A percentile compares a stretch with the other conserved stretches of the same genome.
Evolutionary conservation across 2,888 invertebrate species (phyloP).

Genomic region (Buathra laborator): DNA sequence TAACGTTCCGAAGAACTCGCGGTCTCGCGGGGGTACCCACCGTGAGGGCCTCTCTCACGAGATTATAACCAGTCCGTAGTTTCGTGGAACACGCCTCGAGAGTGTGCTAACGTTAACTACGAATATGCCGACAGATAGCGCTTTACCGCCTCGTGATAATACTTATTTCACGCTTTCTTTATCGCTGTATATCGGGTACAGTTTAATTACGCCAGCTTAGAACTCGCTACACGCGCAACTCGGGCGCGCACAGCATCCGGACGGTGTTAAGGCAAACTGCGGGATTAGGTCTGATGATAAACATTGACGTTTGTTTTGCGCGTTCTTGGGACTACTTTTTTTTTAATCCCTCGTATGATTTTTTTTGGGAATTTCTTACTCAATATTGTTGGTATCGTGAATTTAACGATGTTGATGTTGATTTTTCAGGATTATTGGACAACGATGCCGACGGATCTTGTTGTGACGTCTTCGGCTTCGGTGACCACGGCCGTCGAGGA

Average conservation of each 20-base stretch:
- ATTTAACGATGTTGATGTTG: background rate
- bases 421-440: constrained; percentile 34
- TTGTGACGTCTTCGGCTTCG: constrained; percentile 81
- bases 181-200: background rate
- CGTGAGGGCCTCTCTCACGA: constrained; percentile 67
- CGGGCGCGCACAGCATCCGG: background rate
- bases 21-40: constrained; percentile 17
- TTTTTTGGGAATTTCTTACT: background rate
- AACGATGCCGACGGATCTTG: constrained; percentile 83
- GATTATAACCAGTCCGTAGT: constrained; percentile 75
- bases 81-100: constrained; percentile 73
- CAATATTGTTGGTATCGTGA: background rate
- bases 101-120: constrained; percentile 63
- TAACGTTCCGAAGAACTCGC: constrained; percentile 17
- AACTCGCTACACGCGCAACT: background rate
- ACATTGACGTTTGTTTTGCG: background rate
- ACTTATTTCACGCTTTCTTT: constrained; percentile 55
- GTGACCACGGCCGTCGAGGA: constrained; percentile 79
- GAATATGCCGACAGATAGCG: constrained; percentile 72
- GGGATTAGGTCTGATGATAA: background rate
- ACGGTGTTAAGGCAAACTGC: background rate
- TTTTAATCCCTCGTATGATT: background rate
- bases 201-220: background rate
- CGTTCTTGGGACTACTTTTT: background rate
- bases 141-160: constrained; percentile 55